These are phyloP conservation scores for Scomber japonicus DNA, from an alignment of 2,113 vertebrate genomes.

Conservation along the genomic window DNA sequence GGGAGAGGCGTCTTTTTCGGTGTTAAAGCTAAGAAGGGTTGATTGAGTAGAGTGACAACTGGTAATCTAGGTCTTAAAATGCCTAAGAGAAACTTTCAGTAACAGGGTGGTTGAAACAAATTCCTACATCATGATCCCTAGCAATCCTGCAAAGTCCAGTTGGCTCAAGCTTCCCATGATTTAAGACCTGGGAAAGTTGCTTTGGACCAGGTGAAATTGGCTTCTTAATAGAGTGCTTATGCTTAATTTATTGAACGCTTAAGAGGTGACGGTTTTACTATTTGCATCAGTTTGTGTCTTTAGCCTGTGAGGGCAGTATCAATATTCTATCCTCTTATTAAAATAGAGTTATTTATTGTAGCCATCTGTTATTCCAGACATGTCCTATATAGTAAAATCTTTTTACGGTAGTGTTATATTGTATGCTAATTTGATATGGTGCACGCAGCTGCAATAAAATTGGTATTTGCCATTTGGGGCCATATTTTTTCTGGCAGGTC, in stretches of 20 bases:
- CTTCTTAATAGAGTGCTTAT: constrained; percentile 26
- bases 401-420: constrained; percentile 40
- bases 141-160: neutral
- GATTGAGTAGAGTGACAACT: neutral
- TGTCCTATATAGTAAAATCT: constrained; percentile 43
- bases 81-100: neutral
- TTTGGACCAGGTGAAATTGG: constrained; percentile 27
- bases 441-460: constrained; percentile 32
- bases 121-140: neutral
- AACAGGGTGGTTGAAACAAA: neutral
- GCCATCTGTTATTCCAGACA: constrained; percentile 62
- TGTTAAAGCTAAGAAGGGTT: neutral
- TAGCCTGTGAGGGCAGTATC: constrained; percentile 11
- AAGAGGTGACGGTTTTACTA: constrained; percentile 31
- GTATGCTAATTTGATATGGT: constrained; percentile 57
- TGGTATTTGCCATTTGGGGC: constrained; percentile 25
- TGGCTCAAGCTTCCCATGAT: neutral
- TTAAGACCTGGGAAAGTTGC: neutral
- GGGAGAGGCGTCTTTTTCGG: neutral
- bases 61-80: neutral
- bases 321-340: constrained; percentile 51
- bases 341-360: constrained; percentile 54
- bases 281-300: constrained; percentile 45
- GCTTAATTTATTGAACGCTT: constrained; percentile 45
- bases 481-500: constrained; percentile 38